These are phyloP conservation scores for Spheniscus mendiculus DNA, from an alignment of 2,113 vertebrate species.

Conservation along the genomic window DNA sequence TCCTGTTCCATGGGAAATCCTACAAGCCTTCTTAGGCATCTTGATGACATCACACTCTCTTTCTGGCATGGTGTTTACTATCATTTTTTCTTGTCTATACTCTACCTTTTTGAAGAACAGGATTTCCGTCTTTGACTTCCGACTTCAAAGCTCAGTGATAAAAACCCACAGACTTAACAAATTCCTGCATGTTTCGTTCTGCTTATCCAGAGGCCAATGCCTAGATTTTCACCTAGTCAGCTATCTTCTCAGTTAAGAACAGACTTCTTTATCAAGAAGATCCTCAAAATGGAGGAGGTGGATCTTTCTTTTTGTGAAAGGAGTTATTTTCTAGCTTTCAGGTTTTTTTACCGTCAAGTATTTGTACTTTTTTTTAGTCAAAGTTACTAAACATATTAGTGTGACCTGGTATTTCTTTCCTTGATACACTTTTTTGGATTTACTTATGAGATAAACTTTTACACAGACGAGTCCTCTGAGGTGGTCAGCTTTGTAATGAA, in stretches of 20 bases:
- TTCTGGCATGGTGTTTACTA: neutral
- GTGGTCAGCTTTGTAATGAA: neutral
- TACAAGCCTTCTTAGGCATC: neutral
- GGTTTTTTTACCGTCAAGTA: neutral
- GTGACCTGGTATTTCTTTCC: neutral
- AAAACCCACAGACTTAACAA: neutral
- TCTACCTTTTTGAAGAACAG: neutral
- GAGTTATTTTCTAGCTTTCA: neutral
- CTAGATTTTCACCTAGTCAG: neutral
- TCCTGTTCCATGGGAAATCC: neutral
- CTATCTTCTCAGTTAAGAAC: neutral
- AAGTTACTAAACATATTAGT: neutral
- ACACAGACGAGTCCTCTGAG: neutral
- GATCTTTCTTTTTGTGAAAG: neutral
- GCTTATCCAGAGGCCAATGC: neutral
- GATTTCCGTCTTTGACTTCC: neutral
- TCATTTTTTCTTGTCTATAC: neutral
- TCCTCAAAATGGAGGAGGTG: neutral
- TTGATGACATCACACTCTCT: neutral
- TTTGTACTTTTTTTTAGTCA: neutral
- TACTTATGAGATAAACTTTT: neutral
- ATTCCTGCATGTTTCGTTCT: neutral
- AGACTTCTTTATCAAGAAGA: neutral
- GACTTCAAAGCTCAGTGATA: neutral
- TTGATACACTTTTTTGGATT: neutral